Evolutionary conservation across 1,140 invertebrate species (phyloP).

Genomic region (Saxidomus purpurata): DNA sequence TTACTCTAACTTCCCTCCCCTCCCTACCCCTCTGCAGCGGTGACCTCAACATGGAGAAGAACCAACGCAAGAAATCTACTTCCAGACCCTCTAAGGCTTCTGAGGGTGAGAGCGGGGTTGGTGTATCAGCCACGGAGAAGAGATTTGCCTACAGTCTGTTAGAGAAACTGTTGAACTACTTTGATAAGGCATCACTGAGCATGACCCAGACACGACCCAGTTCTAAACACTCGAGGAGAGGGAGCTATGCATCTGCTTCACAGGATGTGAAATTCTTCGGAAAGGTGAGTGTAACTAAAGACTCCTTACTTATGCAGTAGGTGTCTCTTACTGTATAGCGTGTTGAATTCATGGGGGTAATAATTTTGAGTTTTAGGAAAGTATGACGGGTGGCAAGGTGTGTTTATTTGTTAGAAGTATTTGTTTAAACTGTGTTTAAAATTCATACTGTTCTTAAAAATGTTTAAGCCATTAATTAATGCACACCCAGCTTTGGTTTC

Average conservation of each 20-base stretch:
- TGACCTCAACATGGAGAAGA: constrained; percentile 72
- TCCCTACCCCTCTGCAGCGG: constrained; percentile 63
- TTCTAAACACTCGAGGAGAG: constrained; percentile 95
- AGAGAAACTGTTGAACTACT: constrained; percentile 98
- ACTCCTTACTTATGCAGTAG: too few species aligned
- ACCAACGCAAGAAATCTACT: constrained; percentile 70
- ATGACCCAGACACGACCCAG: constrained; percentile 99
- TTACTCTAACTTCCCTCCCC: constrained; percentile 13
- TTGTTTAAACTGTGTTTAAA: too few species aligned
- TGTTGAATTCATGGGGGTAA: too few species aligned
- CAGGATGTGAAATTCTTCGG: constrained; percentile 99
- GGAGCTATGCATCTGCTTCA: constrained; percentile 97
- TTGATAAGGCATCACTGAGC: constrained; percentile 98
- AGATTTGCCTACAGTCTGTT: constrained; percentile 97
- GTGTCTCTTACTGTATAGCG: too few species aligned
- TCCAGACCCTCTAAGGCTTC: constrained; percentile 80
- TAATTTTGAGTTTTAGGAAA: too few species aligned
- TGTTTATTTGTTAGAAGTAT: too few species aligned
- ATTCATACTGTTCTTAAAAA: too few species aligned
- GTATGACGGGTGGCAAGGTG: too few species aligned
- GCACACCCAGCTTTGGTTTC: too few species aligned
- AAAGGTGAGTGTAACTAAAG: constrained; percentile 93
- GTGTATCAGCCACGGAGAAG: constrained; percentile 84
- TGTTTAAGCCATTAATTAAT: too few species aligned
- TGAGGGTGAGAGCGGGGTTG: constrained; percentile 81